Conservation (phyloP, 2,113 vertebrate genomes). For the Ornithorhynchus anatinus region DNA sequence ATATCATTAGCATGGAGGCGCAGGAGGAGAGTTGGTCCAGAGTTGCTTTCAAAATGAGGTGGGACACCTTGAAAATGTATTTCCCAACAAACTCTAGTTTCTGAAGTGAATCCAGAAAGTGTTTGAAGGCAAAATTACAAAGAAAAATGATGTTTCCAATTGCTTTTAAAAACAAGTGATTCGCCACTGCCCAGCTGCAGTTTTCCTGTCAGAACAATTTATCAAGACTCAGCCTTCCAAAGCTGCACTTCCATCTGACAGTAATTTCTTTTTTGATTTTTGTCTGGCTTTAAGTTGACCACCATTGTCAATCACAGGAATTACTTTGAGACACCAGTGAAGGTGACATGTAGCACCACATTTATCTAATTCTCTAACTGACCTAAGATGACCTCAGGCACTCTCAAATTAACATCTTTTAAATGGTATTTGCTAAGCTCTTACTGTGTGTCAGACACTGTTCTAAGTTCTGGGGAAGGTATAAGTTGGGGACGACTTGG, state of each 20-base stretch:
- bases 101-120: slow-evolving; percentile 7
- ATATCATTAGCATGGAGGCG: slow-evolving; percentile 12
- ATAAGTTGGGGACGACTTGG: too few relatives aligned
- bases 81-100: slow-evolving; percentile 38
- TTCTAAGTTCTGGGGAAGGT: too few relatives aligned
- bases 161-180: slow-evolving; percentile 34
- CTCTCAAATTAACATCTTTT: too few relatives aligned
- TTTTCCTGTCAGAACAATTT: slow-evolving; percentile 33
- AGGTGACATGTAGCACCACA: slow-evolving; percentile 35
- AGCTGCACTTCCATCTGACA: slow-evolving; percentile 24
- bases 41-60: slow-evolving; percentile 34
- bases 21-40: not conserved
- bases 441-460: too few relatives aligned
- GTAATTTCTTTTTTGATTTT: slow-evolving; percentile 35
- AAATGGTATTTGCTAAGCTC: too few relatives aligned
- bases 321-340: slow-evolving; percentile 47
- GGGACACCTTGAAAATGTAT: slow-evolving; percentile 40
- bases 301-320: slow-evolving; percentile 51
- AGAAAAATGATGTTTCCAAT: slow-evolving; percentile 32
- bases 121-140: slow-evolving; percentile 28
- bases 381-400: slow-evolving; percentile 28
- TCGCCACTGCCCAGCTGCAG: slow-evolving; percentile 30
- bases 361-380: slow-evolving; percentile 39
- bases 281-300: slow-evolving; percentile 47
- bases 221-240: slow-evolving; percentile 26